phyloP scores from a whole-genome alignment of 2,113 vertebrate species.

The Hirundichthys speculiger region DNA sequence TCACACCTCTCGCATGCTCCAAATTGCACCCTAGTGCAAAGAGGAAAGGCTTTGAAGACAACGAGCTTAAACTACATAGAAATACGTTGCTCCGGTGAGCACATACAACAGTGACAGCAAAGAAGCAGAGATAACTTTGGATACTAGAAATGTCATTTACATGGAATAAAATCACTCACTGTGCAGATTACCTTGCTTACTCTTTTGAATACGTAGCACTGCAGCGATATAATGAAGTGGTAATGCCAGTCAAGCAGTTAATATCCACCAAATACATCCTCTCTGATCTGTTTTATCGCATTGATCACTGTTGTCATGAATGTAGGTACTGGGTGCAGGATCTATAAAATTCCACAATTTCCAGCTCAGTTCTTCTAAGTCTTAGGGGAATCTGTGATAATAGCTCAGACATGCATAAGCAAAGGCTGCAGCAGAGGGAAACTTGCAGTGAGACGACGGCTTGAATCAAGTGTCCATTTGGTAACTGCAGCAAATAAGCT shows the following conservation, averaged over 20 bases:
- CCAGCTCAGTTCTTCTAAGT: constrained; percentile 4
- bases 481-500: constrained; percentile 1
- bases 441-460: constrained; percentile 26
- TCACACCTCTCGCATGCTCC: neutral
- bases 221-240: neutral
- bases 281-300: constrained; percentile 19
- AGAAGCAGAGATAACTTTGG: neutral
- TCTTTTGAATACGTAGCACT: neutral
- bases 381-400: constrained; percentile 8
- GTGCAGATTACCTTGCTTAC: neutral
- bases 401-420: constrained; percentile 37
- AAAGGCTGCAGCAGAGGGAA: constrained; percentile 21
- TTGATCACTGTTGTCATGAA: constrained; percentile 20
- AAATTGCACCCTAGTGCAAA: neutral
- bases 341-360: constrained; percentile 26
- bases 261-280: neutral
- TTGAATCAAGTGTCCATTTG: constrained; percentile 26
- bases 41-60: neutral
- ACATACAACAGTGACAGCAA: too few species aligned
- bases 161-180: neutral
- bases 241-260: neutral
- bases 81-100: neutral
- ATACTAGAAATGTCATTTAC: neutral
- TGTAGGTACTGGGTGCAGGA: constrained; percentile 24
- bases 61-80: neutral